Base-by-base conservation (phyloP, 2,113 vertebrate species). In the Urocynchramus pylzowi region DNA sequence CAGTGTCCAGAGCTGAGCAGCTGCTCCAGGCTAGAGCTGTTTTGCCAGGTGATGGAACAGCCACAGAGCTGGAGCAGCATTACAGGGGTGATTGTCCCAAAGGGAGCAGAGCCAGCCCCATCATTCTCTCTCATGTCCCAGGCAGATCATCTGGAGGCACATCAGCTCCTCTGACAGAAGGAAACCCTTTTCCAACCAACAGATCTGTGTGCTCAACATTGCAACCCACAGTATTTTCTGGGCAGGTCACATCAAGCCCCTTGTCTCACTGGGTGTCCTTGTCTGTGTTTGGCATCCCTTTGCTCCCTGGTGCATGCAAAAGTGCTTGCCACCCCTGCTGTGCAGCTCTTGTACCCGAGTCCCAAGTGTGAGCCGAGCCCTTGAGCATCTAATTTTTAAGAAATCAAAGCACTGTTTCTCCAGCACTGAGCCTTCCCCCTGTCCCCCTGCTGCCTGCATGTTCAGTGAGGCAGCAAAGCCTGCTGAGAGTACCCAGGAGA, bases 271-370 rank as follows among this genome's bases (percentile, higher is more conserved):
- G 59, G 5, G 28, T 59, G 31, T 74, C 37, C 57, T 9, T 81
- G n/a, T 49, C 45, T 4, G 2, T 37, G 19, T 57, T 12, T 73
- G 50, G 9, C 5, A 2, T 60, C 41, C 50, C 54, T 81, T 59
- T 2, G 2, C 30, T 65, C 44, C 35, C 27, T 52, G 3, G 2
- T 65, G 28, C 41, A 10, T 10, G 5, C 26, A 49, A 8, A 81
- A 19, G 31, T 7, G 10, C 0, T 3, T 60, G 44, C 28, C 41
- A 37, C 23, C 28, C 41, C 12, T 50, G 41, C 59, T 61, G 3
- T 5, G 2, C 15, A 26, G 19, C 49, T 74, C 59, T 28, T 63
- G n/a, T 45, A 44, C 26, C 10, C 0, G 0, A 35, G 59, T 28
- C 15, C 53, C 2, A 0, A 30, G 37, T 14, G n/a, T 35, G 18